Evolutionary conservation across 37 sponge, comb jelly and placozoan genomes (phyloP), one percentile per base, ranked within the genome.

Genomic region (Spongilla lacustris): DNA sequence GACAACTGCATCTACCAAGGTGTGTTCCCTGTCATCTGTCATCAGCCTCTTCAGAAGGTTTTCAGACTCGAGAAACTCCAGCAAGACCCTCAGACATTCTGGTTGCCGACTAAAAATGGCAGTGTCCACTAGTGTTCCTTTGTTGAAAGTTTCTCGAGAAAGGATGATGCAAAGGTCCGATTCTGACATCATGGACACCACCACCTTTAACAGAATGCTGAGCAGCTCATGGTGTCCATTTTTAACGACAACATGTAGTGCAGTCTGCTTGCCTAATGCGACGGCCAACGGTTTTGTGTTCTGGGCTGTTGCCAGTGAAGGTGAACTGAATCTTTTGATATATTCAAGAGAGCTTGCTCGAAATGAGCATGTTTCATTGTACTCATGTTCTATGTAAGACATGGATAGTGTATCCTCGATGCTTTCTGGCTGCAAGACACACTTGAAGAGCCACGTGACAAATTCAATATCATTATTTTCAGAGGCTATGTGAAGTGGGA

Each of bases 401-500:
- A 46, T 46, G 46, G 46, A 46, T 8, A 46, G 8, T 8, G 46
- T 46, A 46, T 46, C 46, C 30, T 37, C 36, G 5, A 13, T 21
- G 22, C 35, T 71, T 0, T 74, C 78, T 41, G 25, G 46, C 27
- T 29, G 35, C 35, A 87, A 69, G 33, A 87, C 82, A 17, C 66
- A 71, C 13, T 77, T 46, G 38, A 94, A 90, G 10, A 94, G 86
- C 91, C 91, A 94, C 12, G 78, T 34, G 25, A 94, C 29, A 48
- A 85, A 94, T 74, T 67, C 77, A 11, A 71, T 36, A 79, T 94
- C 94, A 34, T 87, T 90, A 0, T 82, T 77, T 31, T 34, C 26
- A 70, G 91, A 94, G 6, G 89, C 91, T 27, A 81, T 22, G 66
- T 90, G 88, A 26, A 94, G 86, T 0, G 94, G 88, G 0, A 48